Evolutionary conservation across 2,113 vertebrate species (phyloP), one percentile per base, ranked within the genome.

Genomic region (Cephalopterus ornatus): DNA sequence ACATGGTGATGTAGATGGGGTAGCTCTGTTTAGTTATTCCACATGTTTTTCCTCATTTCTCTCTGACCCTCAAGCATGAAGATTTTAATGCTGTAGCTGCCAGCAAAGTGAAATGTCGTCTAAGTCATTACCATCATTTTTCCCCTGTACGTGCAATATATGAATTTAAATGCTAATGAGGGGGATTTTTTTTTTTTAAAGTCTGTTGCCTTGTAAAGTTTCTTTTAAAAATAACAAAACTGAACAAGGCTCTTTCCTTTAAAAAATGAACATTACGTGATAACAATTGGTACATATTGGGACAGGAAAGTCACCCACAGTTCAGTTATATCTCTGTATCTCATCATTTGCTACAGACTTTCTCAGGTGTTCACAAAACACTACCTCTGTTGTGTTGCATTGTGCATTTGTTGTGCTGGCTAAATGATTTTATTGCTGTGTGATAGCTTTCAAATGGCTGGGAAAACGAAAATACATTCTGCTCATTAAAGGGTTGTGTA

Each of bases 381-480:
- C 37, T 35, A 30, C 32, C 28, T 80, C 61, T 95, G 2, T 74
- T 87, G 47, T 0, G 6, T 73, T 47, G 39, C 65, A 15, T 4
- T 39, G 68, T 53, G 13, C 65, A 32, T 88, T 92, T 93, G 33
- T 46, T 81, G 46, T 89, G 63, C 71, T 68, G 77, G 30, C 75
- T 62, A 73, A 75, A 88, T 86, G 21, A 44, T 92, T 88, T 66
- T 47, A 46, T 73, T 81, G 74, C 86, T 55, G 41, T 65, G 63
- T 63, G 75, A 77, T 76, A 78, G 75, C 67, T 96, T 83, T 86
- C 59, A 74, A 95, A 89, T 58, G 74, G 78, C 44, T 92, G 80
- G 72, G 78, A 76, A 95, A 95, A 72, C 89, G 86, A 78, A 93
- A 96, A 86, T 95, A 63, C 86, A 75, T 96, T 92, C 56, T 93